A percentile compares a stretch with the other conserved stretches of the same genome.
Evolutionary conservation across 2,113 vertebrate species (phyloP).

Genomic region (Scortum barcoo): DNA sequence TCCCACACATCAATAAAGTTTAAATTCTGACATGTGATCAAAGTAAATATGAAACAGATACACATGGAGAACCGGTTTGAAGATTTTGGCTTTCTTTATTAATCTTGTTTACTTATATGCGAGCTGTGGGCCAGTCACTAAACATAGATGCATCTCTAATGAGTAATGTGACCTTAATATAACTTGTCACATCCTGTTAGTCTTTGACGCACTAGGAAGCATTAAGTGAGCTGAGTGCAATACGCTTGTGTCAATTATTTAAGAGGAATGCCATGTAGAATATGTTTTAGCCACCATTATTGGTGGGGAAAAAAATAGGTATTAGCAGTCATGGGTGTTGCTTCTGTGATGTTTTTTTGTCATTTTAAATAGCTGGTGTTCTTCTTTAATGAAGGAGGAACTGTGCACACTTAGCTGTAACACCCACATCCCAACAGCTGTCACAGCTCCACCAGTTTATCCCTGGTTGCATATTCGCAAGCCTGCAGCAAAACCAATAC

Average conservation of each 20-base stretch:
- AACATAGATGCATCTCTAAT: constrained; percentile 1
- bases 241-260: neutral
- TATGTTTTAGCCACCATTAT: neutral
- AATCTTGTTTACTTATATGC: neutral
- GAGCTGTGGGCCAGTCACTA: neutral
- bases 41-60: neutral
- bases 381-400: too few species aligned
- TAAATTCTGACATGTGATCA: neutral
- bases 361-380: too few species aligned
- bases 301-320: neutral
- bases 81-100: neutral
- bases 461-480: neutral
- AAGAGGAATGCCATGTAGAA: neutral
- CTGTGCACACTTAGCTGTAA: too few species aligned
- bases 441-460: too few species aligned
- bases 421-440: too few species aligned
- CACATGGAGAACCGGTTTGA: neutral
- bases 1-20: neutral
- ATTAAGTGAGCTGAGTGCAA: constrained; percentile 17
- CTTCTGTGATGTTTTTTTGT: too few species aligned
- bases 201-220: neutral
- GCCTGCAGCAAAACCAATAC: neutral
- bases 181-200: constrained; percentile 25
- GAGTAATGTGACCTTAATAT: constrained; percentile 21
- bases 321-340: too few species aligned